Base-by-base conservation (phyloP, 2,888 invertebrate genomes). In the Escarpia spicata region DNA sequence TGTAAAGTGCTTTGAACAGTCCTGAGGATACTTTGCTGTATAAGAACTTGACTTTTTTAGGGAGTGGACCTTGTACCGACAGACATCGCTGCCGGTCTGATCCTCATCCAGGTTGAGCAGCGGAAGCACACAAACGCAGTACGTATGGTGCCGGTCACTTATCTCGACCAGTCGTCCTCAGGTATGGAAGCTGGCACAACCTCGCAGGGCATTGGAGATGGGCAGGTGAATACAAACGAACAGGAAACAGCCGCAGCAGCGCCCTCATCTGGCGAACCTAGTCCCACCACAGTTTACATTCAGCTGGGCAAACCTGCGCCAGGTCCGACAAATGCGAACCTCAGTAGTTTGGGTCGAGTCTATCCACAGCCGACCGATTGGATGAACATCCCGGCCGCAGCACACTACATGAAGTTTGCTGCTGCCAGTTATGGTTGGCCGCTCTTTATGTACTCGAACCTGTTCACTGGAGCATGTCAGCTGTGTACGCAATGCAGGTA, bases 341-440 rank as follows among this genome's bases (percentile, higher is more conserved):
- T 75, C 4, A 75, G 75, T 75, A 75, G 75, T n/a, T 19, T 75
- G 75, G 75, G 75, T 26, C 75, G 75, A 75, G 75, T 75, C 19
- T 75, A 75, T 75, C 75, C 75, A 4, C 60, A 91, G 10, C 92
- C 92, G 6, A 94, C 95, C 92, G 93, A 93, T 19, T 98, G 98
- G 98, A 98, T 98, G 98, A 98, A 98, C 94, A 96, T 98, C 94
- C 97, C 98, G 92, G 97, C 97, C 95, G 98, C 98, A 3, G 96
- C 97, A 92, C 98, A 98, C 96, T 98, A 98, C 96, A 97, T 98
- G 95, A 97, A 98, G 95, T 97, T 98, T 94, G 98, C 98, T 0
- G 97, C 98, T 96, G 98, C 98, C 8, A 98, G 98, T 10, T 99
- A 99, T 96, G 98, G 98, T 0, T 98, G 98, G 98, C 98, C 98